Percentiles rank a stretch among this genome's conserved stretches.
phyloP scores from a whole-genome alignment of 2,113 vertebrate species.

The Spea multiplicata region DNA sequence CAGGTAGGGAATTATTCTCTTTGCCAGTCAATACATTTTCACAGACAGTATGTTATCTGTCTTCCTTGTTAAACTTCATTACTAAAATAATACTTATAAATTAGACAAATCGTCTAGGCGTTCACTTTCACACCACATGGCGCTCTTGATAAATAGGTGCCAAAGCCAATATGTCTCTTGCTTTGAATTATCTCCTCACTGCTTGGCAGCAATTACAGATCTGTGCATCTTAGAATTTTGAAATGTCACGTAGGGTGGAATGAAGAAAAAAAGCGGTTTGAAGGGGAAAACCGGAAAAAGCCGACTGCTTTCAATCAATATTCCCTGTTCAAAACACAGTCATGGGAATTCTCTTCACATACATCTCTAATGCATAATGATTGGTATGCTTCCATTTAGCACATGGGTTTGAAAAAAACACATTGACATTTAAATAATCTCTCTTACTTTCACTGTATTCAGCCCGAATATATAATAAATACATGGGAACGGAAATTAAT shows the following conservation, averaged over 20 bases:
- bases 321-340: slow-evolving; percentile 11
- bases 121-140: slow-evolving; percentile 6
- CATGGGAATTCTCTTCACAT: slow-evolving; percentile 1
- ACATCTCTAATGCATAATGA: slow-evolving; percentile 5
- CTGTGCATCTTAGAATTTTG: slow-evolving; percentile 20
- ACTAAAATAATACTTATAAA: background rate
- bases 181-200: slow-evolving; percentile 25
- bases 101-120: slow-evolving; percentile 7
- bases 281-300: slow-evolving; percentile 13
- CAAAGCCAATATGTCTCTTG: slow-evolving; percentile 21
- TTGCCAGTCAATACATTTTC: background rate
- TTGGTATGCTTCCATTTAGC: slow-evolving; percentile 2
- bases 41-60: background rate
- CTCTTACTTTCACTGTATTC: background rate
- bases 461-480: background rate
- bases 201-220: slow-evolving; percentile 28
- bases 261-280: slow-evolving; percentile 15
- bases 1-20: background rate
- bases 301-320: slow-evolving; percentile 21
- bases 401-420: slow-evolving; percentile 16
- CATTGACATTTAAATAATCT: background rate
- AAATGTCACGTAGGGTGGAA: slow-evolving; percentile 36
- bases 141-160: slow-evolving; percentile 32
- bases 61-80: background rate
- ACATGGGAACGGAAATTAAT: too few relatives aligned